These are phyloP conservation scores for Tautogolabrus adspersus DNA, from an alignment of 2,113 vertebrate species.

Conservation along the genomic window DNA sequence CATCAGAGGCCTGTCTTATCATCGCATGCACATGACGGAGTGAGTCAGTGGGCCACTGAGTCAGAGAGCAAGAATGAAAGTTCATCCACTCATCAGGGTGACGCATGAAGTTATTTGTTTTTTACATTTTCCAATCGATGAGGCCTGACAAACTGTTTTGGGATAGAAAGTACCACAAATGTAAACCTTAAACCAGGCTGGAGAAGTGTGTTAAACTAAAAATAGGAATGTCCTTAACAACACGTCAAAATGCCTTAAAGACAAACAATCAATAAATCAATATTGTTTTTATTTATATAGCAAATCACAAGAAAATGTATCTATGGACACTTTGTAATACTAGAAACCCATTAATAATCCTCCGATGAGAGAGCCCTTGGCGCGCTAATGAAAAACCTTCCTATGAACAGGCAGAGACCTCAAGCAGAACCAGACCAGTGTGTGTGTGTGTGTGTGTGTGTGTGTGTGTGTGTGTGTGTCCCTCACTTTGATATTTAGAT, in stretches of 20 bases:
- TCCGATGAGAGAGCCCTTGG: too few species aligned
- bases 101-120: slow-evolving; percentile 22
- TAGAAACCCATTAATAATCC: too few species aligned
- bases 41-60: slow-evolving; percentile 67
- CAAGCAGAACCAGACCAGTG: background rate
- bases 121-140: slow-evolving; percentile 18
- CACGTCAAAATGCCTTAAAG: slow-evolving; percentile 2
- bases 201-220: slow-evolving; percentile 5
- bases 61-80: slow-evolving; percentile 58
- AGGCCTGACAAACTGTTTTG: slow-evolving; percentile 11
- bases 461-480: slow-evolving; percentile 14
- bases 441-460: slow-evolving; percentile 24
- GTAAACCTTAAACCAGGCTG: background rate
- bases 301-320: too few species aligned
- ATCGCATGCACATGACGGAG: slow-evolving; percentile 25
- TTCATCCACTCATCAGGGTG: slow-evolving; percentile 25
- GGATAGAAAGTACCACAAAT: slow-evolving; percentile 1
- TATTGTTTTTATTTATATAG: too few species aligned
- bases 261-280: too few species aligned
- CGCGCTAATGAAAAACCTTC: background rate
- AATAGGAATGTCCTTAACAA: slow-evolving; percentile 21
- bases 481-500: slow-evolving; percentile 57
- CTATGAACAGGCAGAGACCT: background rate
- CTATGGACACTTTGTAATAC: background rate
- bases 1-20: background rate